These are phyloP conservation scores for Brachionus calyciflorus DNA, from an alignment of 1,140 invertebrate species.

Conservation along the genomic window DNA sequence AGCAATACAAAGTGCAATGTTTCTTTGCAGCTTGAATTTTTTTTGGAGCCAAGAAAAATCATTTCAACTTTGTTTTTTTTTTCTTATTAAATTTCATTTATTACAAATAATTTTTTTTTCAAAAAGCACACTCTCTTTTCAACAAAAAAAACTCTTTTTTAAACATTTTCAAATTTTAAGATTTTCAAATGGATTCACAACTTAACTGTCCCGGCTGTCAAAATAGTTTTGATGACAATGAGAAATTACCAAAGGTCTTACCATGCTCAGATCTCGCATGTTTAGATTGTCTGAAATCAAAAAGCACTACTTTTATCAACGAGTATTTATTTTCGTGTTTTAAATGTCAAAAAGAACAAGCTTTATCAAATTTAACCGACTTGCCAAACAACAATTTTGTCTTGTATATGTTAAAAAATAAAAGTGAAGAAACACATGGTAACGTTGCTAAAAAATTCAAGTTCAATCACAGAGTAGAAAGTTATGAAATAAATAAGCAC, in stretches of 20 bases:
- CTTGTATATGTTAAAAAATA: not conserved
- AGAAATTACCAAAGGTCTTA: not conserved
- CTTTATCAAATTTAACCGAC: not conserved
- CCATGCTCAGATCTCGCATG: slow-evolving; percentile 15
- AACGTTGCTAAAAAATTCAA: not conserved
- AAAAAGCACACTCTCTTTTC: too few relatives aligned
- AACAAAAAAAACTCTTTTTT: too few relatives aligned
- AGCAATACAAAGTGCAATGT: too few relatives aligned
- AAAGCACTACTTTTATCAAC: not conserved
- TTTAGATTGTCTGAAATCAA: not conserved
- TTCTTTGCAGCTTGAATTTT: too few relatives aligned
- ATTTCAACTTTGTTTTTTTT: too few relatives aligned
- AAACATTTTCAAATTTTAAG: too few relatives aligned
- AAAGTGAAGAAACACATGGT: not conserved
- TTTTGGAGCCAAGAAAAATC: too few relatives aligned
- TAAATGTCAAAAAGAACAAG: not conserved
- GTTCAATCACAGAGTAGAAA: not conserved
- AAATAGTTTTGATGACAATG: not conserved
- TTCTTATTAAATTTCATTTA: too few relatives aligned
- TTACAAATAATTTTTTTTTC: too few relatives aligned
- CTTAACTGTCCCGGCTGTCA: not conserved
- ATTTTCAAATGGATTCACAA: not conserved
- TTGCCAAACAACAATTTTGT: not conserved
- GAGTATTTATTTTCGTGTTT: not conserved
- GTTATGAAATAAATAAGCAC: not conserved